phyloP scores from a whole-genome alignment of 2,113 vertebrate genomes.

The Nipponia nippon region DNA sequence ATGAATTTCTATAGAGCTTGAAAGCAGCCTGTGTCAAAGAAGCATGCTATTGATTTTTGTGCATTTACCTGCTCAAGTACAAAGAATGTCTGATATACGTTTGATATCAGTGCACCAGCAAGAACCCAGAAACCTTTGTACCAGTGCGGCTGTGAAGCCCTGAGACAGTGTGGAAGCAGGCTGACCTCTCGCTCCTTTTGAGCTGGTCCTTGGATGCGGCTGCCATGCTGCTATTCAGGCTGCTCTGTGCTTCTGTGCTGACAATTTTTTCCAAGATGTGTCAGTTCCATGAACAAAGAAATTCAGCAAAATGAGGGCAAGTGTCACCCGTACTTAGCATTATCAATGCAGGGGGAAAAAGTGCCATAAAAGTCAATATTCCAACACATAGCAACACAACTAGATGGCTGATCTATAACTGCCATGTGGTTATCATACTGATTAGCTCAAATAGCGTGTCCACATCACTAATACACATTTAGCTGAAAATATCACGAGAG shows the following conservation, averaged over 20 bases:
- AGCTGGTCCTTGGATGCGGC: neutral
- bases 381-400: neutral
- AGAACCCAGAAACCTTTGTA: neutral
- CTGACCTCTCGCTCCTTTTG: constrained; percentile 1
- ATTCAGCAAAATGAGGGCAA: constrained; percentile 29
- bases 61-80: neutral
- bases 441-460: neutral
- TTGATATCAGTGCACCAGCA: neutral
- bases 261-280: neutral
- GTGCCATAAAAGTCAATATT: neutral
- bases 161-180: neutral
- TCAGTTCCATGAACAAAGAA: neutral
- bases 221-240: neutral
- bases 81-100: neutral
- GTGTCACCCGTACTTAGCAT: neutral
- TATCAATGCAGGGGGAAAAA: neutral
- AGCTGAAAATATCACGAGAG: neutral
- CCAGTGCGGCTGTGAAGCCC: neutral
- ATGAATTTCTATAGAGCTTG: neutral
- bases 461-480: neutral
- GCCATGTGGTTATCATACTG: neutral
- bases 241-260: neutral
- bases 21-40: neutral
- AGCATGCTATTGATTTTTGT: neutral
- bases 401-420: neutral